phyloP scores from a whole-genome alignment of 1,140 invertebrate species.

The Luehdorfia chinensis region DNA sequence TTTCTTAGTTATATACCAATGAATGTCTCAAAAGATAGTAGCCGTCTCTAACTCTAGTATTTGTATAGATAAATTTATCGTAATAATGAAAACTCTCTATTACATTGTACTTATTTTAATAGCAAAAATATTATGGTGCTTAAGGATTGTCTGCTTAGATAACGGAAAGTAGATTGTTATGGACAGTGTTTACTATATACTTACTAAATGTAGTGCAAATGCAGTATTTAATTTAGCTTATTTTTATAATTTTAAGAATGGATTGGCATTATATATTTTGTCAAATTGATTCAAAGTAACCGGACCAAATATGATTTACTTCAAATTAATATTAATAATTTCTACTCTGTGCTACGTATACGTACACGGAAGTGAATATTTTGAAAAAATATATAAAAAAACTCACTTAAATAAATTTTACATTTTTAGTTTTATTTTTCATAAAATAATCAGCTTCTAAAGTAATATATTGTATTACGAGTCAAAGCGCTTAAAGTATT shows the following conservation, averaged over 20 bases:
- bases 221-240: constrained; percentile 2
- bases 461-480: no score
- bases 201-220: background rate
- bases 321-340: constrained; percentile 1
- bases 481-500: no score
- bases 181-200: background rate
- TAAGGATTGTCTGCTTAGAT: constrained; percentile 12
- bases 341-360: background rate
- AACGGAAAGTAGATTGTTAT: constrained; percentile 6
- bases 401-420: no score
- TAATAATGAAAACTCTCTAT: background rate
- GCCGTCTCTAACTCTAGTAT: background rate
- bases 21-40: no score
- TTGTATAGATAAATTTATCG: background rate
- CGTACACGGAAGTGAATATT: no score
- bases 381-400: no score
- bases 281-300: background rate
- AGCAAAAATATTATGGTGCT: constrained; percentile 15
- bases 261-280: background rate
- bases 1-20: no score
- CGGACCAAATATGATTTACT: constrained; percentile 7
- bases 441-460: no score
- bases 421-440: no score
- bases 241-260: no score
- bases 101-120: constrained; percentile 15